phyloP scores from a whole-genome alignment of 23 tunicate genomes.

The Styela plicata region DNA sequence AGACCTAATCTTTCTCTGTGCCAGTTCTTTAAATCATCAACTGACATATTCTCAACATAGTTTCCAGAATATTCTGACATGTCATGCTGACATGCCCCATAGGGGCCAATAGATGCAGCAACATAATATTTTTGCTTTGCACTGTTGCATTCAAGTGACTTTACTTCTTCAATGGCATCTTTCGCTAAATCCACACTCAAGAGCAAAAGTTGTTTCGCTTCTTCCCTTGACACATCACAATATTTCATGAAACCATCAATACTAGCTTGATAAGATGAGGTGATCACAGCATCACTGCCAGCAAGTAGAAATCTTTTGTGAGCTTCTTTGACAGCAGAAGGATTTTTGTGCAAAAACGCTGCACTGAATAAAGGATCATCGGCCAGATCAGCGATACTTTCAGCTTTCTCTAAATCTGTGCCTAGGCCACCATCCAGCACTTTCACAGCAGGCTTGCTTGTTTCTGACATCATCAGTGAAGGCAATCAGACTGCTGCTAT shows the following conservation, averaged over 20 bases:
- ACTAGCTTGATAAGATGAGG: constrained; percentile 73
- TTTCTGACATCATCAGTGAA: too few species aligned
- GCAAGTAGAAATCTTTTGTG: constrained; percentile 77
- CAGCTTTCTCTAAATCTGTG: constrained; percentile 36
- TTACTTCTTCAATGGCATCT: constrained; percentile 52
- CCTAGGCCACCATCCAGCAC: constrained; percentile 83
- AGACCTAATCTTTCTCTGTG: constrained; percentile 53
- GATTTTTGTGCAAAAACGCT: constrained; percentile 53
- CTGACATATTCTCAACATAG: constrained; percentile 55
- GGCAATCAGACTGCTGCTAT: too few species aligned
- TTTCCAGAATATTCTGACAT: constrained; percentile 83
- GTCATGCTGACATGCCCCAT: constrained; percentile 94
- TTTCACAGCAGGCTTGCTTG: constrained; percentile 20
- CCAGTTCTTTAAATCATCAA: constrained; percentile 39
- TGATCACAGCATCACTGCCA: constrained; percentile 74
- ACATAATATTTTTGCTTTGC: constrained; percentile 21
- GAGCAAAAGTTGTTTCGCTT: constrained; percentile 53
- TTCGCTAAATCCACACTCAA: constrained; percentile 76
- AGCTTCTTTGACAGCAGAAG: constrained; percentile 56
- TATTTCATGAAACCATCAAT: constrained; percentile 67
- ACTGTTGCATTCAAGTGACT: background rate
- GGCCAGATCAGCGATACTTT: background rate
- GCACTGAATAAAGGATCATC: constrained; percentile 82
- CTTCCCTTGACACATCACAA: constrained; percentile 40
- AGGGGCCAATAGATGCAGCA: constrained; percentile 84